Evolutionary conservation across 1,140 invertebrate genomes (phyloP).

Genomic region (Drosophila murphyi): DNA sequence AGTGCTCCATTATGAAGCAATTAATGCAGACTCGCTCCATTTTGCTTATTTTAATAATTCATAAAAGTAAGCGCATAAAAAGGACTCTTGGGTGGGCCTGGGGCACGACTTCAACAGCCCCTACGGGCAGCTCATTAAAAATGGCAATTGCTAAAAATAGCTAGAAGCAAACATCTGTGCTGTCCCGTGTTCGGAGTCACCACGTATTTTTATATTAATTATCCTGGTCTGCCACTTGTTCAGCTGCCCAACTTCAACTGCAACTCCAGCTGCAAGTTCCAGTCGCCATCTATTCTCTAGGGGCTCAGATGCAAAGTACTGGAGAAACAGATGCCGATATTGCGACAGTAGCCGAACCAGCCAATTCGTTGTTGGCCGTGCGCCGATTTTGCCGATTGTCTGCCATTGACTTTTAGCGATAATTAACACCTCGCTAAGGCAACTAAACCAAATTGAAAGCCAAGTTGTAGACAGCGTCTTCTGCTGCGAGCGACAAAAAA

Average conservation of each 20-base stretch:
- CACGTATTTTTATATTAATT: conserved; percentile 83
- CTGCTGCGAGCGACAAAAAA: conserved; percentile 64
- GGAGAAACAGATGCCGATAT: conserved; percentile 20
- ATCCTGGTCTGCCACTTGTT: conserved; percentile 61
- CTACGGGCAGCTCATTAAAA: conserved; percentile 72
- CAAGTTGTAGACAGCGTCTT: conserved; percentile 38
- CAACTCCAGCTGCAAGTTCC: conserved; percentile 24
- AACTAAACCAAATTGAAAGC: conserved; percentile 72
- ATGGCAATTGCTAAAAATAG: conserved; percentile 71
- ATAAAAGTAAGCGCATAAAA: conserved; percentile 75
- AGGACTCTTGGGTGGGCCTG: conserved; percentile 64
- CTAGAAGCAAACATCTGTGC: conserved; percentile 62
- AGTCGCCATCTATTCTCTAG: conserved; percentile 49
- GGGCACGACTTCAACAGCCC: conserved; percentile 23
- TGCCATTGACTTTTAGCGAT: conserved; percentile 81
- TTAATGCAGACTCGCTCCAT: conserved; percentile 68
- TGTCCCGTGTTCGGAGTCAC: conserved; percentile 19
- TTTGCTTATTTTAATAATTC: conserved; percentile 81
- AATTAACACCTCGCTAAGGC: conserved; percentile 76
- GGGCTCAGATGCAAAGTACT: conserved; percentile 64
- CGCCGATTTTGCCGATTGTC: conserved; percentile 75
- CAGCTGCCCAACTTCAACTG: conserved; percentile 49
- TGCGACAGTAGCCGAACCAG: conserved; percentile 43
- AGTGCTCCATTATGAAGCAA: conserved; percentile 77
- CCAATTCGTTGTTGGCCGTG: conserved; percentile 59